Evolutionary conservation across 1,140 invertebrate genomes (phyloP).

Genomic region (Copidosoma floridanum): DNA sequence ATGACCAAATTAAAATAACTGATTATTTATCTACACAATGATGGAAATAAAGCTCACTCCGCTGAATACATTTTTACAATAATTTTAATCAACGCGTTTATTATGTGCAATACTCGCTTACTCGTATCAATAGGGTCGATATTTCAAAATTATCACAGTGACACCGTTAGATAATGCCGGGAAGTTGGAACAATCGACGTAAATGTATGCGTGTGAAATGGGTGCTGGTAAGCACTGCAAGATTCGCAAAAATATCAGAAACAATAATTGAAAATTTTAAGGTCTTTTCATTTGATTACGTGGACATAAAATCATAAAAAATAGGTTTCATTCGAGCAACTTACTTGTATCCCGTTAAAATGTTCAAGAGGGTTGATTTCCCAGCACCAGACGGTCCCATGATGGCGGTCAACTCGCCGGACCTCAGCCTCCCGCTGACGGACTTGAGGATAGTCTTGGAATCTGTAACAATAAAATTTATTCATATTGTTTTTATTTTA

Average conservation of each 20-base stretch:
- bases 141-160: constrained; percentile 3
- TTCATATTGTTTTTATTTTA: too few species aligned
- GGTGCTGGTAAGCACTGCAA: neutral
- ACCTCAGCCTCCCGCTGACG: constrained; percentile 76
- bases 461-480: too few species aligned
- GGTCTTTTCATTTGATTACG: too few species aligned
- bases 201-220: too few species aligned
- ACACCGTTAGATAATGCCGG: constrained; percentile 6
- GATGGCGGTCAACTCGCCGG: constrained; percentile 86
- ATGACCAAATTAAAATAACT: too few species aligned
- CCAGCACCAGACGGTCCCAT: constrained; percentile 93
- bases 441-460: constrained; percentile 80
- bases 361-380: constrained; percentile 86
- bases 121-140: too few species aligned
- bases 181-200: neutral
- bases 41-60: too few species aligned
- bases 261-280: neutral
- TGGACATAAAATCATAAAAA: neutral
- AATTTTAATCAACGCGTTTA: too few species aligned
- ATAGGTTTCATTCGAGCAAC: constrained; percentile 38
- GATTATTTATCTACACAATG: too few species aligned
- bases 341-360: constrained; percentile 84
- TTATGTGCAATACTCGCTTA: too few species aligned
- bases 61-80: too few species aligned
- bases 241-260: neutral